Evolutionary conservation across 2,797 vertebrate genomes (phyloP).

Genomic region (Rhabdomys pumilio): DNA sequence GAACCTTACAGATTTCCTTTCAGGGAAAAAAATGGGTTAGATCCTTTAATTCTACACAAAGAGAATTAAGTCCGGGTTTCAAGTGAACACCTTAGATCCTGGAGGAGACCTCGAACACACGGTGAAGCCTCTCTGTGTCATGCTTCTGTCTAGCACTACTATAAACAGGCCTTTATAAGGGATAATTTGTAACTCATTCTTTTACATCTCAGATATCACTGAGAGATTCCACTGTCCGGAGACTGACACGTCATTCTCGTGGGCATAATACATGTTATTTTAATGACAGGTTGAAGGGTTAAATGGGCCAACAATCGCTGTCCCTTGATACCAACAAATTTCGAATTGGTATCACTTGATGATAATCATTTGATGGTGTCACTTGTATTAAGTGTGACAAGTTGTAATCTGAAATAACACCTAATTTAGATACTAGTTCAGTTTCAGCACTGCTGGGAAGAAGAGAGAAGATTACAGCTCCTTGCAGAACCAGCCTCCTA

Average conservation of each 20-base stretch:
- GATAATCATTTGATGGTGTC: constrained; percentile 17
- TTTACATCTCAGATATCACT: constrained; percentile 45
- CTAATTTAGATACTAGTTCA: constrained; percentile 53
- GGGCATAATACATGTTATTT: not conserved
- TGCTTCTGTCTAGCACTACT: not conserved
- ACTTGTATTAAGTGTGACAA: constrained; percentile 59
- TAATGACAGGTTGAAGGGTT: constrained; percentile 17
- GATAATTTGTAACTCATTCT: constrained; percentile 20
- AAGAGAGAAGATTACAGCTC: constrained; percentile 44
- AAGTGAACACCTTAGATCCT: not conserved
- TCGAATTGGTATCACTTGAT: constrained; percentile 11
- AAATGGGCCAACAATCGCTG: constrained; percentile 6
- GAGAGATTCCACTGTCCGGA: not conserved
- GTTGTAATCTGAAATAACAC: constrained; percentile 68
- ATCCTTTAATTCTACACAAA: not conserved
- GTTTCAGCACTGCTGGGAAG: constrained; percentile 32
- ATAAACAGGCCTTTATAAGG: not conserved
- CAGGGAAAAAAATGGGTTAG: not conserved
- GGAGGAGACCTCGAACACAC: not conserved
- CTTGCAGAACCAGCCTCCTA: constrained; percentile 4
- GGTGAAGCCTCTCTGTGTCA: not conserved
- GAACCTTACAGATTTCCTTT: constrained; percentile 17
- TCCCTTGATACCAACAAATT: constrained; percentile 47
- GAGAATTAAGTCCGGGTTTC: constrained; percentile 40
- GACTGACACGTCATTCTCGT: not conserved